Evolutionary conservation across 2,113 vertebrate species (phyloP), one percentile per base, ranked within the genome.

Genomic region (Melanotaenia duboulayi): DNA sequence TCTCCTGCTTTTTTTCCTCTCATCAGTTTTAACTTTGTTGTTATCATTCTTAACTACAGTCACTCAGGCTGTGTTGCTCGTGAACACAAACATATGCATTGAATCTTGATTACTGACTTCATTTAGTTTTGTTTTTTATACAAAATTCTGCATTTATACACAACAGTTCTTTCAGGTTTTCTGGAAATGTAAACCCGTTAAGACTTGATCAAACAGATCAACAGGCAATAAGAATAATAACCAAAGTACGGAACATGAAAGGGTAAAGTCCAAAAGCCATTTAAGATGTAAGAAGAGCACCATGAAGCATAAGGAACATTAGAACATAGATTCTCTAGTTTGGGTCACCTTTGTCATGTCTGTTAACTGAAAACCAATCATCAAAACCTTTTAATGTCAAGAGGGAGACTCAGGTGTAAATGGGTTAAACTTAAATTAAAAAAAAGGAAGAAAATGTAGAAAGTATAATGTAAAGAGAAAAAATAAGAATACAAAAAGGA

Each of bases 11-110:
- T 7, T 66, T 24, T 40, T 51, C 23, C 59, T 52, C 14, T 57
- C 71, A 62, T 74, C 25, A 71, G 37, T 58, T 75, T 64, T 74
- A 76, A 74, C 71, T 24, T 17, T 37, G 25, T 72, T 11, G 22
- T 42, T 57, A 7, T 57, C 44, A 25, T 44, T 9, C 4, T 25
- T 62, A 13, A 5, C 5, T 35, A 14, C 57, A 0, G 14, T n/a
- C 44, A 32, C n/a, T 39, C 50, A 22, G 72, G 65, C 62, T 50
- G 11, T 19, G 52, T 61, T 82, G 69, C 69, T 80, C 82, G 19
- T 65, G 78, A 61, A 76, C 81, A 86, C 81, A 78, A 4, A 73
- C 57, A 74, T 23, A 59, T 25, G 4, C 17, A 19, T 25, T 48
- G 12, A 9, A 20, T 28, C 12, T 63, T 20, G 9, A 48, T 46